Evolutionary conservation across 1,140 invertebrate species (phyloP), one percentile per base, ranked within the genome.

Genomic region (Asobara japonica): DNA sequence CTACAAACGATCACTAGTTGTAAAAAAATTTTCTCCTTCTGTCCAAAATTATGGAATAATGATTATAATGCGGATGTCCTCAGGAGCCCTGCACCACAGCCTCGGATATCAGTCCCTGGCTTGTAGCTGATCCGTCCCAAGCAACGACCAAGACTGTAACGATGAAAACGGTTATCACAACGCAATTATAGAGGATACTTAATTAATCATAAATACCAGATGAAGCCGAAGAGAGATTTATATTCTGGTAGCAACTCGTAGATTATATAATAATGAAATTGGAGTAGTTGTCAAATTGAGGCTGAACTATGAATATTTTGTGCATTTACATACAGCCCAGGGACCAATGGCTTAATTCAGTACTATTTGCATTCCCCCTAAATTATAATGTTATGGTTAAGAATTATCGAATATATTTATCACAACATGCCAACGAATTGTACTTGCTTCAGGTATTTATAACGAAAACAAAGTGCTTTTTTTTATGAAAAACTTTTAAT

Each of bases 131-230:
- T 68, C 92, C 93, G 62, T 91, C 92, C 75, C 88, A 89, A 38
- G 79, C 86, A 8, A 83, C 86, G 70, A 89, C 90, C 65, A 89
- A 65, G 29, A 71, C 92, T 74, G 92, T 94, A 70, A 92, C 93
- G 67, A 89, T 93, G 75, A 95, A 95, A 88, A 94, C 93, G 71
- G 94, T 95, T 77, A 95, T 95, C 74, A 95, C 93, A 73, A 95
- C 94, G 73, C 94, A 95, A 83, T 89, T 95, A 76, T 94, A 91
- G 89, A 56, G 3, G 0, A 69, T 65, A 31, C 31, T 65, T 27
- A 72, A 69, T 71, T 45, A 51, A 31, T 18, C 8, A 33, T 51
- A 22, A 65, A 29, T 41, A 51, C 45, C 65, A 62, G 29, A 61
- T 38, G 29, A 38, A 31, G 36, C 4, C n/a, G 29, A 60, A 27